Base-by-base conservation (phyloP, 2,113 vertebrate species). In the Elaphurus davidianus region DNA sequence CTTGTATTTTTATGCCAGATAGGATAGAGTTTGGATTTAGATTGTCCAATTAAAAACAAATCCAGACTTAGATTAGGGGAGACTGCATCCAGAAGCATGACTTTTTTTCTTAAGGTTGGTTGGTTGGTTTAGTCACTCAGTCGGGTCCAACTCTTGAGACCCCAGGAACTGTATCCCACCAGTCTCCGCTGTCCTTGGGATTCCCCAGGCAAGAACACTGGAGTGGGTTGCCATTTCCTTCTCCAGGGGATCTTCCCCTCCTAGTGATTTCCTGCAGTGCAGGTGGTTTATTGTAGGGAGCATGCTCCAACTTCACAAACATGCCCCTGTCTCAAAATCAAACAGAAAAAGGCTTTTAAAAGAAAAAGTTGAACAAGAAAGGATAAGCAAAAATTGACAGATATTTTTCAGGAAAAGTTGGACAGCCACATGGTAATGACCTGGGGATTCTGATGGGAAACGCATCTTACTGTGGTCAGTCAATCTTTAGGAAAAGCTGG, bases 401-500 rank as follows among this genome's bases (percentile, higher is more conserved):
- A n/a, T 28, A 59, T 11, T 45, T 47, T 45, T 89, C 27, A 28
- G n/a, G 50, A 60, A 13, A 59, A n/a, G 12, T 52, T 64, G 5
- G 52, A 15, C 23, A 62, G 27, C n/a, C 28, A n/a, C 28, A 9
- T 15, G 33, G 60, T 30, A 62, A 84, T 7, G 33, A 43, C 21
- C 47, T 7, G 33, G 1, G 5, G 7, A 4, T 19, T 59, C 11
- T 16, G 15, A 33, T 0, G 11, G 30, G 36, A 78, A 78, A 8
- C 36, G 0, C 16, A 7, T 3, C 11, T 40, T 7, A 5, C 15
- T 6, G 3, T 28, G 33, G 25, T 11, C 33, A 43, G 57, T 17
- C 0, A 0, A 19, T 27, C 27, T 9, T 7, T n/a, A 86, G 43
- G 10, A 36, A 67, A 67, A 67, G 33, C 33, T 67, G 33, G 2